These are phyloP conservation scores for Aplysia californica DNA, from an alignment of 1,140 invertebrate genomes.

Conservation along the genomic window DNA sequence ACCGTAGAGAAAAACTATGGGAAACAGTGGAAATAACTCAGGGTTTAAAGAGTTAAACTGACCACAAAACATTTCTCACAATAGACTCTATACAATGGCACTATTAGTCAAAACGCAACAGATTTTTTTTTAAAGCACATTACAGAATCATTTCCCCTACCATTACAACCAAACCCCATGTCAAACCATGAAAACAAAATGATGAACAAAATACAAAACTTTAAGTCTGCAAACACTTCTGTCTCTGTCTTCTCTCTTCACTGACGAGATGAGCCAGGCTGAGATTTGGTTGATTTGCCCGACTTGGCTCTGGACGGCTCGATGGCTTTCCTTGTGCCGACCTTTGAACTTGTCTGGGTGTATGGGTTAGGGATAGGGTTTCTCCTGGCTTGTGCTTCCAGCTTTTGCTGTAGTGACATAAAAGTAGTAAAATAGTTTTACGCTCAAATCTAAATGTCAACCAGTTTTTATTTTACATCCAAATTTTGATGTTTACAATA, in stretches of 20 bases:
- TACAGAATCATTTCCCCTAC: neutral
- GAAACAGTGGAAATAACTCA: too few species aligned
- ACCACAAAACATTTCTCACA: too few species aligned
- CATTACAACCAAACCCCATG: neutral
- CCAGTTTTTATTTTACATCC: too few species aligned
- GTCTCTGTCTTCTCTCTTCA: neutral
- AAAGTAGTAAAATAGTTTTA: neutral
- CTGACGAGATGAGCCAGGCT: conserved; percentile 19
- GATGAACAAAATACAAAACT: neutral
- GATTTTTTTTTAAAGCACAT: too few species aligned
- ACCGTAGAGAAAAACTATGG: too few species aligned
- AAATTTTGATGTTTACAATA: neutral
- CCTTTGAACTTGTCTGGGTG: neutral
- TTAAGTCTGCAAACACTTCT: neutral
- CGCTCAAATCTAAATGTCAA: too few species aligned
- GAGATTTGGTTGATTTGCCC: conserved; percentile 1
- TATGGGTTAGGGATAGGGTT: conserved; percentile 22
- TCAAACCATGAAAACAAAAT: neutral
- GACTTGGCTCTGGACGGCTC: neutral
- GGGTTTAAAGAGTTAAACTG: too few species aligned
- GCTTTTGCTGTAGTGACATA: neutral
- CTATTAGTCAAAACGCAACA: neutral
- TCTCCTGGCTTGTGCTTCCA: conserved; percentile 7
- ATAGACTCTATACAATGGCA: neutral
- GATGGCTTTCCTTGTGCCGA: conserved; percentile 9